These are phyloP conservation scores for Troides aeacus DNA, from an alignment of 2,888 invertebrate genomes.

Conservation along the genomic window DNA sequence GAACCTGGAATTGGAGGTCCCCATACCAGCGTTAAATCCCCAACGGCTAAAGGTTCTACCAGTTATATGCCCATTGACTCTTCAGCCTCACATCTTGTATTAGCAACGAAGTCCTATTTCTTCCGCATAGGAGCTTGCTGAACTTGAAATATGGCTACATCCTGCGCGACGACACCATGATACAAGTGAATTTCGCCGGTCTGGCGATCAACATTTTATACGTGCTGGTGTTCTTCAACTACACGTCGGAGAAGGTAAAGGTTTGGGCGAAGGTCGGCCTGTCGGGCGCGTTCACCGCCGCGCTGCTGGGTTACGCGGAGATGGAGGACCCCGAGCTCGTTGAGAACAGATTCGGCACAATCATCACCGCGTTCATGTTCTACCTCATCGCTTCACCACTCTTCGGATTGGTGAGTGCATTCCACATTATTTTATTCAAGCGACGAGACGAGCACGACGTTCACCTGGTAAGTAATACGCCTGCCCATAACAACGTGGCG, in stretches of 20 bases:
- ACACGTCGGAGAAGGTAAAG: conserved; percentile 75
- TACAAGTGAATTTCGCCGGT: conserved; percentile 88
- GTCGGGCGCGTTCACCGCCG: conserved; percentile 77
- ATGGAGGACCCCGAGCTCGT: conserved; percentile 83
- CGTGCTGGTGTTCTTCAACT: conserved; percentile 83
- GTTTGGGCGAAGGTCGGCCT: conserved; percentile 80
- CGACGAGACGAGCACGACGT: no score
- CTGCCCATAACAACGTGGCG: no score
- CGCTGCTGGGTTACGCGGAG: conserved; percentile 82
- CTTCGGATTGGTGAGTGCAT: conserved; percentile 81
- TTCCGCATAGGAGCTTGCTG: conserved; percentile 81
- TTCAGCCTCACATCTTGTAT: no score
- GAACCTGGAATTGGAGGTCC: no score
- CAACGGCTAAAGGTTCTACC: neutral
- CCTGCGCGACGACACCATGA: conserved; percentile 87
- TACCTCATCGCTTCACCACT: conserved; percentile 85
- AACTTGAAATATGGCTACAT: conserved; percentile 88
- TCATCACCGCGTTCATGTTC: conserved; percentile 85
- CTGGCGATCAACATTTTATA: conserved; percentile 85
- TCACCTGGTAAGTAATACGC: no score
- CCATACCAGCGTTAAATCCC: no score
- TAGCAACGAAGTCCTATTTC: no score
- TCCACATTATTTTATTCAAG: no score
- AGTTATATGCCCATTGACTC: neutral
- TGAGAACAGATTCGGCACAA: conserved; percentile 85